A percentile compares a stretch with the other conserved stretches of the same genome.
Evolutionary conservation across 2,888 invertebrate genomes (phyloP).

Genomic region (Oegoconia quadripuncta): DNA sequence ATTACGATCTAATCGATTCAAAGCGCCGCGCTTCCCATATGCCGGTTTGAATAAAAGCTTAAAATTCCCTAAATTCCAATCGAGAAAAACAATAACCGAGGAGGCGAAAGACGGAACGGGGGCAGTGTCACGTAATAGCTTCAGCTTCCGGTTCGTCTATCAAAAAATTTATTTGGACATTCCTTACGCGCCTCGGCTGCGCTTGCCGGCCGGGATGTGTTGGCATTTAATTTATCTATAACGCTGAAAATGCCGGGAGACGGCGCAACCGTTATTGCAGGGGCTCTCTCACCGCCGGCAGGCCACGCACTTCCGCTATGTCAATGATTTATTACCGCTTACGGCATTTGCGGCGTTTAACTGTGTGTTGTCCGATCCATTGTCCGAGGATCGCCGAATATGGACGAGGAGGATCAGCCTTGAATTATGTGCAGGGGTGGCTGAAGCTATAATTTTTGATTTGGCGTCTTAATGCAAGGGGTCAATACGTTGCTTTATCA

Average conservation of each 20-base stretch:
- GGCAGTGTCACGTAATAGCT: constrained; percentile 72
- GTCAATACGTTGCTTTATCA: constrained; percentile 46
- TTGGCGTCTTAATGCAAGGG: constrained; percentile 57
- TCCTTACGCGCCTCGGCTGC: constrained; percentile 61
- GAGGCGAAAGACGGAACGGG: constrained; percentile 56
- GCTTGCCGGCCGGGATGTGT: constrained; percentile 62
- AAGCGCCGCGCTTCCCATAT: constrained; percentile 69
- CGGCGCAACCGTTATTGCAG: constrained; percentile 64
- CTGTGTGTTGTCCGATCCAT: constrained; percentile 68
- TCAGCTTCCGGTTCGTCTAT: constrained; percentile 73
- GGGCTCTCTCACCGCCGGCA: constrained; percentile 44
- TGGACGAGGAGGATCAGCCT: constrained; percentile 61
- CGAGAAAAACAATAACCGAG: constrained; percentile 72
- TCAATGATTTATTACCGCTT: constrained; percentile 71
- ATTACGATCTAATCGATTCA: constrained; percentile 72
- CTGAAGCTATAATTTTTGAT: constrained; percentile 57
- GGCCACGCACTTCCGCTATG: constrained; percentile 75
- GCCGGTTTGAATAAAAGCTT: constrained; percentile 57
- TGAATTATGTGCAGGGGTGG: constrained; percentile 65
- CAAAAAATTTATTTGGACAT: constrained; percentile 76
- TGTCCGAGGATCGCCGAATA: constrained; percentile 64
- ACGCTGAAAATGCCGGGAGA: constrained; percentile 65
- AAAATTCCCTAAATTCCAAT: constrained; percentile 59
- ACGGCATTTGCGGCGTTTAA: constrained; percentile 67
- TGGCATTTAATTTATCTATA: constrained; percentile 77